A percentile compares a stretch with the other conserved stretches of the same genome.
phyloP scores from a whole-genome alignment of 2,797 vertebrate species.

The Eupleurogrammus muticus region DNA sequence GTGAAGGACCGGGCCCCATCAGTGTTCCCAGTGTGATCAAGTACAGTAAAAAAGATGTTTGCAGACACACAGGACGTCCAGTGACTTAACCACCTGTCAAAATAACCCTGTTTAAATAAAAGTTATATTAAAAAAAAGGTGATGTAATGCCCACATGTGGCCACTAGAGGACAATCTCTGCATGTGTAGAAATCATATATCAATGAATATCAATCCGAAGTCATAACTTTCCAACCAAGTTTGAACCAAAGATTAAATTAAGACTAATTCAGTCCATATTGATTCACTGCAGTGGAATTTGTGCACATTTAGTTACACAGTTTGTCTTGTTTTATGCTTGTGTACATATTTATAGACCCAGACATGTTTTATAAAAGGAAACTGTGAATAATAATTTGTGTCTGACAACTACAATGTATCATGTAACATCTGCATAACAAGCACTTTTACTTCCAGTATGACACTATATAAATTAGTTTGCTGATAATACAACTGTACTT shows the following conservation, averaged over 20 bases:
- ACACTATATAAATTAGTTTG: no score
- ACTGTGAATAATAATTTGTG: no score
- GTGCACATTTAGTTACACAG: no score
- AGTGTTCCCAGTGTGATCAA: neutral
- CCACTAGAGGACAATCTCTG: conserved; percentile 68
- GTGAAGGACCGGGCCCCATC: no score
- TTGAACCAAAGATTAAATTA: neutral
- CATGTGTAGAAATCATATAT: conserved; percentile 4
- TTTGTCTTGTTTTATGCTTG: no score
- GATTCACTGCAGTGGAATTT: no score
- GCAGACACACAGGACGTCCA: neutral
- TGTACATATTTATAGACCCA: no score
- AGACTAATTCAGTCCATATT: no score
- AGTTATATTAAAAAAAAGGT: neutral
- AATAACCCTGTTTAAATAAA: neutral
- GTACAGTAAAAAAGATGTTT: neutral
- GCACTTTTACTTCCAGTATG: no score
- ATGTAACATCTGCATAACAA: no score
- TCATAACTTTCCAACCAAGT: neutral
- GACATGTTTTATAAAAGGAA: no score
- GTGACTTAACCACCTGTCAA: neutral
- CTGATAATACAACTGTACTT: no score
- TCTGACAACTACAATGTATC: neutral
- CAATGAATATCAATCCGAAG: neutral
- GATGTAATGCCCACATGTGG: neutral